Base-by-base conservation (phyloP, 2,888 invertebrate genomes). In the Macrosiphum euphorbiae region DNA sequence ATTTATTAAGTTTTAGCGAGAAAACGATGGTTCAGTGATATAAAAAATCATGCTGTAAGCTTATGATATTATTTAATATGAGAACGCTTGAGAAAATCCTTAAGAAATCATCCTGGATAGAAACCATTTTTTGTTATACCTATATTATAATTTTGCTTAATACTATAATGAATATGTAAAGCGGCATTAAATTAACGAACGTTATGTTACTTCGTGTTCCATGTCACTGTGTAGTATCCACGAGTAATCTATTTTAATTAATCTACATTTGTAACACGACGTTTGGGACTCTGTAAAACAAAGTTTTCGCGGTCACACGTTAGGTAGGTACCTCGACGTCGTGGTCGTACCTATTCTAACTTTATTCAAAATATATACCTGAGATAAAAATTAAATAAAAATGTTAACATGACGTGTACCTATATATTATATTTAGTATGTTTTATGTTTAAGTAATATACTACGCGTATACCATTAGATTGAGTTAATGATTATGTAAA, bases 201-300 rank as follows among this genome's bases (percentile, higher is more conserved):
- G 13, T 47, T 86, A 58, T 84, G n/a, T 55, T 47, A 47, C 58
- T 44, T n/a, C 55, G 58, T 91, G 44, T 91, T 44, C n/a, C 55
- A 44, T 24, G 55, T 91, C 85, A 91, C 47, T 28, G 24, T 47
- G 47, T 28, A 61, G 61, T 61, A 61, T 61, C 61, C 28, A 61
- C 28, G 61, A 10, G 58, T n/a, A 91, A 86, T 91, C 61, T 86
- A 61, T 91, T 91, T 91, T 91, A 91, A 91, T 86, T 91, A 91
- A 91, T 91, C 85, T 91, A 86, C 86, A 86, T 58, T 86, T 58
- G 11, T 58, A 86, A 47, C 90, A 90, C 84, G 52, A 84, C 41
- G 20, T 84, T 78, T 52, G 90, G 84, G 41, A 84, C 35, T 52
- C 84, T 8, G 78, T 35, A 78, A 52, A 90, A 90, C 90, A 90